A percentile compares a stretch with the other conserved stretches of the same genome.
Evolutionary conservation across 2,113 vertebrate genomes (phyloP).

Genomic region (Odontophorus gujanensis): DNA sequence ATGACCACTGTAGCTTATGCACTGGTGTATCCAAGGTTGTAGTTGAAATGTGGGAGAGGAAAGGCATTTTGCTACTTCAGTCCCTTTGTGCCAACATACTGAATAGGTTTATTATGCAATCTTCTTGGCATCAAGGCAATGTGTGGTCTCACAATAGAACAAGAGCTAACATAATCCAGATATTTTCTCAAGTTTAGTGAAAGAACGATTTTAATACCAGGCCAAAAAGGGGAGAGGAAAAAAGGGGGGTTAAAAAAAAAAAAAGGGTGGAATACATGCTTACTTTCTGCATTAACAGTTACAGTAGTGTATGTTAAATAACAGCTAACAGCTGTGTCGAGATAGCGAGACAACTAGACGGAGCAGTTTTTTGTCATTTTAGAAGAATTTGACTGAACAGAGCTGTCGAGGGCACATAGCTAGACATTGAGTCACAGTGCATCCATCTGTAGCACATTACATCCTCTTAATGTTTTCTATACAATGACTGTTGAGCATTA

Average conservation of each 20-base stretch:
- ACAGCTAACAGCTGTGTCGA: constrained; percentile 54
- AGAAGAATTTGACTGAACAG: constrained; percentile 19
- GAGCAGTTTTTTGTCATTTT: constrained; percentile 30
- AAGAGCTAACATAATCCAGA: constrained; percentile 60
- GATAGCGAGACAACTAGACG: neutral
- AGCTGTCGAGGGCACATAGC: constrained; percentile 52
- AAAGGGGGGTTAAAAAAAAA: neutral
- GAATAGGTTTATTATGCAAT: constrained; percentile 35
- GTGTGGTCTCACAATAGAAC: constrained; percentile 47
- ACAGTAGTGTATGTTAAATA: constrained; percentile 45
- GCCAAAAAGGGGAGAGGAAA: neutral
- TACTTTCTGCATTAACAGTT: constrained; percentile 38
- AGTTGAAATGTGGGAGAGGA: neutral
- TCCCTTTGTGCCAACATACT: neutral
- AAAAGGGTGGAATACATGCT: neutral
- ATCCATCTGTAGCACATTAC: constrained; percentile 49
- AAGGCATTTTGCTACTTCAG: neutral
- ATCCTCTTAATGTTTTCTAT: constrained; percentile 6
- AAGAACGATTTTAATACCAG: constrained; percentile 8
- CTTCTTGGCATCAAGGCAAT: neutral
- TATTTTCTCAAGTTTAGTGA: constrained; percentile 16
- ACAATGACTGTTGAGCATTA: neutral
- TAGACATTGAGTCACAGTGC: constrained; percentile 66
- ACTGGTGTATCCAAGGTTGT: neutral
- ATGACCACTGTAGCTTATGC: neutral